Evolutionary conservation across 2,888 invertebrate species (phyloP), one percentile per base, ranked within the genome.

Genomic region (Allophyes oxyacanthae): DNA sequence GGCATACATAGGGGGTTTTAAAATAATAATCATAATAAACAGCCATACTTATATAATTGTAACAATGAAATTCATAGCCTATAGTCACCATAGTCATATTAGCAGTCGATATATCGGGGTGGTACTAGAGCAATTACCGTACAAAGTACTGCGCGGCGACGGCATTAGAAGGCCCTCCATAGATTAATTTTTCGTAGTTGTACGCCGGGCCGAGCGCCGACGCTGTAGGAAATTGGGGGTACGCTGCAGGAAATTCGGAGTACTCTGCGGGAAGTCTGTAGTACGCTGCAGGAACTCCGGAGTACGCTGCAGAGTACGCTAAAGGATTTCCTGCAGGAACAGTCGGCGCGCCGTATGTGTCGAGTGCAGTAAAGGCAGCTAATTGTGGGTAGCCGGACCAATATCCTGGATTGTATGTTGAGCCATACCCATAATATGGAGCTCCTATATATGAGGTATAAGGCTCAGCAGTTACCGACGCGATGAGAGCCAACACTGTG

Each of bases 401-500:
- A n/a, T n/a, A n/a, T n/a, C n/a, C n/a, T n/a, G n/a, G n/a, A n/a
- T n/a, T n/a, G n/a, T n/a, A n/a, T n/a, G n/a, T n/a, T n/a, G n/a
- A n/a, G n/a, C n/a, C n/a, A n/a, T n/a, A n/a, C n/a, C n/a, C n/a
- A n/a, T n/a, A 78, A 43, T 81, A 76, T 7, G 20, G 20, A 20
- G 2, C 2, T 20, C 20, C 20, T 20, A 4, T 20, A 4, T 20
- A 20, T 20, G 2, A 81, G 1, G 32, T 84, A 72, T 1, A n/a
- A n/a, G 88, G 90, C 0, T 88, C 81, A 13, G 87, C 85, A 20
- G 79, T 54, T 11, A 63, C 84, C 7, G 74, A 57, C 2, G 81
- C 84, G 7, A 85, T 30, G 32, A 86, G 25, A 1, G 81, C 81
- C 56, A 85, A 15, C 10, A 84, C 11, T 26, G 77, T 62, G n/a